Base-by-base conservation (phyloP, 2,113 vertebrate genomes). In the Cephalophus harveyi region DNA sequence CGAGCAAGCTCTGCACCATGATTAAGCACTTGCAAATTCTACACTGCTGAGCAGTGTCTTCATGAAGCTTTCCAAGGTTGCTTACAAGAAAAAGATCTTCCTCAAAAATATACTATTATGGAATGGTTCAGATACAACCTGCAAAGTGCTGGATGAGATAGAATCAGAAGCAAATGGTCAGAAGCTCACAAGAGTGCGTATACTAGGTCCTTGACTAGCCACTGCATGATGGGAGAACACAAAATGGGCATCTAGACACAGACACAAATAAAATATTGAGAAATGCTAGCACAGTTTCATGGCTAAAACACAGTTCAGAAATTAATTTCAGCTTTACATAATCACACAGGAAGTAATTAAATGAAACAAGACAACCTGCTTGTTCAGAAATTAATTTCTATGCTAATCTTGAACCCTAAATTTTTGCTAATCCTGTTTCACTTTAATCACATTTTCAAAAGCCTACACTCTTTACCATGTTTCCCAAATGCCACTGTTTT, bases 301-400 rank as follows among this genome's bases (percentile, higher is more conserved):
- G 57, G 64, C 82, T 91, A 74, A 89, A 84, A 90, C 87, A 71
- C n/a, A 48, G 71, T 54, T 95, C 94, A 81, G 94, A 97, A 98
- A 97, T 97, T 96, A 98, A 98, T 97, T 97, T 95, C 71, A 76
- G 84, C 91, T 98, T 97, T 97, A 95, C 64, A 95, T 96, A 98
- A 98, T 96, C 81, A 97, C 74, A 95, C 60, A 97, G 91, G 85
- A 96, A 97, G 86, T 55, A 96, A 97, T 97, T 96, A 97, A 98
- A 96, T 64, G 54, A 95, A 97, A 97, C 84, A 96, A 97, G 95
- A 96, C 87, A 95, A 96, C 5, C 79, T 98, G 87, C 87, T 97
- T 97, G 55, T 95, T 97, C 67, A 78, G 91, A 98, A 98, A 98
- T 92, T 89, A 97, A 98, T 98, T 98, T 98, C 97, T 98, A 95